Evolutionary conservation across 2,888 invertebrate species (phyloP).

Genomic region (Caenorhabditis afra): DNA sequence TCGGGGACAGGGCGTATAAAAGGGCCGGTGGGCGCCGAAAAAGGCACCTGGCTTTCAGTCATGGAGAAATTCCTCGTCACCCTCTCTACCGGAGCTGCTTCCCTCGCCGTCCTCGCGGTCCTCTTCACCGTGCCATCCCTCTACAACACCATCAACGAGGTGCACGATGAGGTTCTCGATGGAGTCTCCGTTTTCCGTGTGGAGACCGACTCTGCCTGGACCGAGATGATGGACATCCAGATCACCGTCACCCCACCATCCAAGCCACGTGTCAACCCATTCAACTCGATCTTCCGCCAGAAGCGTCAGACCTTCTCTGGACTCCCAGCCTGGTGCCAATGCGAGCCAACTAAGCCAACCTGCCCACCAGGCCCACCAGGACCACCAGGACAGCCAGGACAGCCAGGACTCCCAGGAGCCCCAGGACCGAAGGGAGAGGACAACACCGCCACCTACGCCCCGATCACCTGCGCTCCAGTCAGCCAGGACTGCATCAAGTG

Average conservation of each 20-base stretch:
- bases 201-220: slow-evolving; percentile 79
- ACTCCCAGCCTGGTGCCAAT: slow-evolving; percentile 78
- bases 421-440: slow-evolving; percentile 73
- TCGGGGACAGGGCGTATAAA: slow-evolving; percentile 35
- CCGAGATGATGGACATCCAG: slow-evolving; percentile 79
- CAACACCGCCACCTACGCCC: slow-evolving; percentile 70
- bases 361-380: slow-evolving; percentile 74
- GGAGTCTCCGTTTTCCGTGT: slow-evolving; percentile 78
- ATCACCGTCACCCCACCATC: slow-evolving; percentile 78
- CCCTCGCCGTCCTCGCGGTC: slow-evolving; percentile 73
- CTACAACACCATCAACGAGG: slow-evolving; percentile 76
- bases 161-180: slow-evolving; percentile 71
- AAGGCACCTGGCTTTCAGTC: slow-evolving; percentile 54
- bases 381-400: slow-evolving; percentile 69
- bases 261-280: slow-evolving; percentile 73
- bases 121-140: slow-evolving; percentile 76
- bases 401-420: slow-evolving; percentile 69
- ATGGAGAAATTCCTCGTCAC: slow-evolving; percentile 70
- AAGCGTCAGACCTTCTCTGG: slow-evolving; percentile 74
- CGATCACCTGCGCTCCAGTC: slow-evolving; percentile 72
- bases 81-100: slow-evolving; percentile 63
- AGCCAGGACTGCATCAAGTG: slow-evolving; percentile 74
- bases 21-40: slow-evolving; percentile 14
- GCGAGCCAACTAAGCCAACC: slow-evolving; percentile 76
- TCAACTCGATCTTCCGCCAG: slow-evolving; percentile 78